Evolutionary conservation across 2,113 vertebrate genomes (phyloP), one percentile per base, ranked within the genome.

Genomic region (Nymphicus hollandicus): DNA sequence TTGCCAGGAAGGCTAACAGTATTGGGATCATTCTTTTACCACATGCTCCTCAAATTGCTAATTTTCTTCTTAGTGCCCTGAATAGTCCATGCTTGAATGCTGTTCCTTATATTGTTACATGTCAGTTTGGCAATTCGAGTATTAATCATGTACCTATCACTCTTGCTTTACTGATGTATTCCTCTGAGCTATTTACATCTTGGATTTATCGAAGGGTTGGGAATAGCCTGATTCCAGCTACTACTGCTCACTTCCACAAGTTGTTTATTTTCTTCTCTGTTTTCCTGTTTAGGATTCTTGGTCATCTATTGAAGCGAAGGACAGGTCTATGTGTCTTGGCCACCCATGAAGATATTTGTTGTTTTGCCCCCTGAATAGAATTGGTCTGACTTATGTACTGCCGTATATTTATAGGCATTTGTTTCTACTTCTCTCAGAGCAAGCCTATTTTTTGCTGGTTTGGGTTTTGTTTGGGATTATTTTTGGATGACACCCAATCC

Each of bases 201-300:
- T 81, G 22, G 49, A 60, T 81, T 93, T 96, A 71, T 96, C 64
- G 88, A 81, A 89, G 22, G 28, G 11, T 56, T 91, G 55, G 50
- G 39, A 88, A 56, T 52, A 81, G 82, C 60, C 55, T n/a, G 47
- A 47, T 91, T 94, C 94, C 85, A 94, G 91, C 82, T 90, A 95
- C 91, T 88, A 25, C 44, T 88, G 24, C 88, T 96, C 95, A 86
- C 9, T 13, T 83, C 88, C 76, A 70, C 60, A 81, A 50, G 68
- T 66, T 89, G 73, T 95, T 91, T 96, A 93, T 94, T 94, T 95
- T 86, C 79, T 60, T 43, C 50, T 86, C 0, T 71, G 50, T 19
- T 88, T 96, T 93, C 88, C 91, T 96, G 82, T 95, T 95, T 78
- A 87, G 80, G 71, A 86, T 91, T 91, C 85, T 74, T 81, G 55